Percentiles rank a stretch among this genome's conserved stretches.
Conservation (phyloP, 2,888 invertebrate species). For the Agriotes lineatus region DNA sequence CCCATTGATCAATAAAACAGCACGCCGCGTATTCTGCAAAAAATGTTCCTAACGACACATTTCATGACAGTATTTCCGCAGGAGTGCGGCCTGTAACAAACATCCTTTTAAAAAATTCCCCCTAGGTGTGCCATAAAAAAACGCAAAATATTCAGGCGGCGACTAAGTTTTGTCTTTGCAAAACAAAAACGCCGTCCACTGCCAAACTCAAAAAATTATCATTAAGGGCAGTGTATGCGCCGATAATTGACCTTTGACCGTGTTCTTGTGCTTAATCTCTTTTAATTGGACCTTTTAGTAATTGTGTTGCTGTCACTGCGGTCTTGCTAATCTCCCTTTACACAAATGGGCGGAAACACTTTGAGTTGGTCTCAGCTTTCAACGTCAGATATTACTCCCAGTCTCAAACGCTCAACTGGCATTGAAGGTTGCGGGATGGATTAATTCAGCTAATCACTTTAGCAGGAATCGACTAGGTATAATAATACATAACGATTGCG, state of each 20-base stretch:
- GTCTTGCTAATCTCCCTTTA: constrained; percentile 34
- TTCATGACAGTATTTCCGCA: no score
- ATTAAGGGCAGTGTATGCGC: constrained; percentile 10
- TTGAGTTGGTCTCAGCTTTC: constrained; percentile 28
- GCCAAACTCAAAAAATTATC: no score
- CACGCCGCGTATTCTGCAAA: no score
- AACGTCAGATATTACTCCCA: constrained; percentile 20
- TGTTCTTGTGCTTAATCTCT: constrained; percentile 28
- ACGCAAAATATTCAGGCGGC: no score
- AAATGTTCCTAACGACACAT: no score
- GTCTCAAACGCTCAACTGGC: constrained; percentile 12
- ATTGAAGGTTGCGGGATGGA: constrained; percentile 19
- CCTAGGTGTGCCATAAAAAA: no score
- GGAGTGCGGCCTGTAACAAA: no score
- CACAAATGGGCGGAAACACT: constrained; percentile 35
- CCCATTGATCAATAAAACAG: constrained; percentile 13
- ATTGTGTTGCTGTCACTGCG: constrained; percentile 32
- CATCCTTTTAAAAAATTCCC: no score
- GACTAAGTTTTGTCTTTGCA: no score
- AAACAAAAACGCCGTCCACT: no score
- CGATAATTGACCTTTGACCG: constrained; percentile 21
- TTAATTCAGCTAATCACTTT: constrained; percentile 26
- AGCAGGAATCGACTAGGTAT: not conserved
- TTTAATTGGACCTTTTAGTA: constrained; percentile 34
- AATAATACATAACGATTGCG: not conserved